A percentile compares a stretch with the other conserved stretches of the same genome.
Evolutionary conservation across 2,113 vertebrate genomes (phyloP).

Genomic region (Leiothrix lutea): DNA sequence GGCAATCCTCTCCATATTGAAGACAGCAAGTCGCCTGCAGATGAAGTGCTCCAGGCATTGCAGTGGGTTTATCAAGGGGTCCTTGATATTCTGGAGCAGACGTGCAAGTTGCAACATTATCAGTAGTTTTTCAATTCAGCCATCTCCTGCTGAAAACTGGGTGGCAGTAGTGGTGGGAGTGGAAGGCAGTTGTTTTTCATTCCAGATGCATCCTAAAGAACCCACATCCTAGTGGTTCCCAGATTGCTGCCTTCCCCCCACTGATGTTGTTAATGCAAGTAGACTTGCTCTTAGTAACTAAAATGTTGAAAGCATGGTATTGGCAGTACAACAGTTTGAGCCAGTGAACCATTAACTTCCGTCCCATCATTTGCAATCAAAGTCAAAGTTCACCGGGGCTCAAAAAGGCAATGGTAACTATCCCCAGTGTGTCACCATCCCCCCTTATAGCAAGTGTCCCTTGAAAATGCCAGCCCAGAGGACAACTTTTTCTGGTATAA

Average conservation of each 20-base stretch:
- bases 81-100: conserved; percentile 60
- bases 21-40: conserved; percentile 56
- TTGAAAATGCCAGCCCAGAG: neutral
- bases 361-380: neutral
- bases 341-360: neutral
- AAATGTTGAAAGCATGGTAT: neutral
- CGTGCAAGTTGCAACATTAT: neutral
- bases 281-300: neutral
- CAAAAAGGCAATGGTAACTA: neutral
- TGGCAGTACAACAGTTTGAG: neutral
- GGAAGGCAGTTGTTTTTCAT: neutral
- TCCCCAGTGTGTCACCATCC: neutral
- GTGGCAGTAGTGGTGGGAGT: neutral
- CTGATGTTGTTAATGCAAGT: neutral
- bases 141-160: neutral
- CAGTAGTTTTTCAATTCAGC: neutral
- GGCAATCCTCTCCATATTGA: conserved; percentile 70
- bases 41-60: conserved; percentile 61
- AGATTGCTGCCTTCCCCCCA: neutral
- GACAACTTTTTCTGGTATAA: neutral
- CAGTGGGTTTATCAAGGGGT: conserved; percentile 57
- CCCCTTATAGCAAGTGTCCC: neutral
- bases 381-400: neutral
- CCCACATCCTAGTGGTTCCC: neutral
- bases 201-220: neutral